phyloP scores from a whole-genome alignment of 2,888 invertebrate genomes.

The Drosophila suboccidentalis region DNA sequence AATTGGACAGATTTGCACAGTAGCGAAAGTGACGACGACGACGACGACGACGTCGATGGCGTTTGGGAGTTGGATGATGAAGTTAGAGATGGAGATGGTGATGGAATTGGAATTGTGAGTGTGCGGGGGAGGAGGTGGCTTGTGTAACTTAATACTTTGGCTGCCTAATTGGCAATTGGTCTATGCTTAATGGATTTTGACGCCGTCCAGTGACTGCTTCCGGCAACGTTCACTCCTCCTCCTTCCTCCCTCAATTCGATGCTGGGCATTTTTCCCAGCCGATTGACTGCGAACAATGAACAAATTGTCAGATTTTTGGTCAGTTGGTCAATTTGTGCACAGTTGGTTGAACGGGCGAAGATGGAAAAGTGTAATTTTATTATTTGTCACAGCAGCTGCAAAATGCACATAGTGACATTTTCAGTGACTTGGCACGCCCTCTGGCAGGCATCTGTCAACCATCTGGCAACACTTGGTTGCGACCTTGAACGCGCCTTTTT shows the following conservation, averaged over 20 bases:
- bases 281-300: conserved; percentile 54
- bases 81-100: conserved; percentile 3
- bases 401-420: conserved; percentile 11
- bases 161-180: conserved; percentile 70
- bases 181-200: conserved; percentile 76
- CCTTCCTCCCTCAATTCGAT: neutral
- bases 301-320: conserved; percentile 56
- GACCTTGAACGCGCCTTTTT: conserved; percentile 47
- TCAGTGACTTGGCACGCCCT: conserved; percentile 22
- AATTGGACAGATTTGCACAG: conserved; percentile 73
- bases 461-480: conserved; percentile 52
- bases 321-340: conserved; percentile 64
- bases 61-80: conserved; percentile 13
- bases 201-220: conserved; percentile 59
- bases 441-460: conserved; percentile 38
- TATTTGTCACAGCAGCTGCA: conserved; percentile 29
- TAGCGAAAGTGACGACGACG: conserved; percentile 70
- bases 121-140: conserved; percentile 1
- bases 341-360: conserved; percentile 48
- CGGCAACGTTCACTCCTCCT: conserved; percentile 38
- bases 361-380: neutral
- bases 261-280: conserved; percentile 42
- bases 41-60: conserved; percentile 35
- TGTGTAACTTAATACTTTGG: conserved; percentile 59
- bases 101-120: neutral